These are phyloP conservation scores for Loxodonta africana DNA, from an alignment of 2,113 vertebrate genomes.

Conservation along the genomic window DNA sequence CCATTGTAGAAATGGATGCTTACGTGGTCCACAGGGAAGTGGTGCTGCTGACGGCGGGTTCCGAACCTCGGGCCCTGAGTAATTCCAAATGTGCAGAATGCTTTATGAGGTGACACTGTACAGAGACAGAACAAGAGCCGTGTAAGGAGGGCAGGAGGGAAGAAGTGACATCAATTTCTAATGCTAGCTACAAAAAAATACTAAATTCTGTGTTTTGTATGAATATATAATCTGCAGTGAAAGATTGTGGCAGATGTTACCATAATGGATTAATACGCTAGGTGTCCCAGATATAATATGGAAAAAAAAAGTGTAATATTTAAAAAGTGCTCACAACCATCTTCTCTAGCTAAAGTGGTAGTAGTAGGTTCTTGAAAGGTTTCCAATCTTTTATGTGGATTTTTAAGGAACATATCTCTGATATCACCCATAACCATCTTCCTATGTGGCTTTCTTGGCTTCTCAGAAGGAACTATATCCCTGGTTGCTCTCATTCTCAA, in stretches of 20 bases:
- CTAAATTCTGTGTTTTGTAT: neutral
- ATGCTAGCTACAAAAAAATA: neutral
- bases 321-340: neutral
- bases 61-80: accelerated
- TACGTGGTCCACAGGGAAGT: accelerated
- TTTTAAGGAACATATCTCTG: neutral
- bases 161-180: neutral
- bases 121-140: neutral
- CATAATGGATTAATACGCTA: neutral
- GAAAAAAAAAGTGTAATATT: neutral
- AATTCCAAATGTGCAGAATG: neutral
- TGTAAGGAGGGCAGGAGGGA: neutral
- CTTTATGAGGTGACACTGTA: neutral
- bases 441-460: neutral
- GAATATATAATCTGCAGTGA: neutral
- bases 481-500: neutral
- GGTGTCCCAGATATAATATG: neutral
- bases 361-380: neutral
- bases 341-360: neutral
- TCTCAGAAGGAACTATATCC: neutral
- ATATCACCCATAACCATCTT: neutral
- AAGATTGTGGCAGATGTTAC: neutral
- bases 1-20: accelerated
- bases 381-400: neutral
- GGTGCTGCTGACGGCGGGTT: too few relatives aligned